Percentiles rank a stretch among this genome's conserved stretches.
Conservation (phyloP, 2,113 vertebrate genomes). For the Mohoua ochrocephala region DNA sequence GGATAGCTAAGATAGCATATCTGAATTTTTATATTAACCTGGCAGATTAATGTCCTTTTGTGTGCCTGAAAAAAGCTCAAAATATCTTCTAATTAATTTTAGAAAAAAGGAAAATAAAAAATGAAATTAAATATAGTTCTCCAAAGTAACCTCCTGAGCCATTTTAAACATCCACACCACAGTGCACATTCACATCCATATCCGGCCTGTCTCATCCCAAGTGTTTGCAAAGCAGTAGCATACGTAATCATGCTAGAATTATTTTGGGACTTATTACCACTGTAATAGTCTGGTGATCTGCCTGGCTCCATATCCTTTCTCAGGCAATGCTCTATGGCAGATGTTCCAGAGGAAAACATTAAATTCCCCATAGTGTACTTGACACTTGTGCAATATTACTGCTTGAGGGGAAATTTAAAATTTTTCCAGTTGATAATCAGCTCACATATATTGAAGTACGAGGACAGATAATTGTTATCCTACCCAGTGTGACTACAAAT, state of each 20-base stretch:
- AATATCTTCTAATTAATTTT: background rate
- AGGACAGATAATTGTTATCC: slow-evolving; percentile 31
- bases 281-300: background rate
- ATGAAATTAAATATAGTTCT: background rate
- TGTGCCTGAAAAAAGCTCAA: background rate
- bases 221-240: background rate
- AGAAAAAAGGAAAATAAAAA: background rate
- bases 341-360: slow-evolving; percentile 44
- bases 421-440: slow-evolving; percentile 41
- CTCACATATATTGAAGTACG: slow-evolving; percentile 15
- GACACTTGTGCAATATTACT: slow-evolving; percentile 24
- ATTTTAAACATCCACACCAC: background rate
- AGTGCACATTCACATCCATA: background rate
- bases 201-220: background rate
- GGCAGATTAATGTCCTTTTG: background rate
- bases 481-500: background rate
- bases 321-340: slow-evolving; percentile 17
- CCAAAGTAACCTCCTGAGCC: background rate
- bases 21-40: background rate
- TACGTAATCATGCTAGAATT: background rate
- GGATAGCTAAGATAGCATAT: background rate
- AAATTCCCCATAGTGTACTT: slow-evolving; percentile 25
- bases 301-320: slow-evolving; percentile 23
- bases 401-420: slow-evolving; percentile 32
- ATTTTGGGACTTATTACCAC: background rate